These are phyloP conservation scores for Odontamblyopus lacepedii DNA, from an alignment of 2,797 vertebrate species.

Conservation along the genomic window DNA sequence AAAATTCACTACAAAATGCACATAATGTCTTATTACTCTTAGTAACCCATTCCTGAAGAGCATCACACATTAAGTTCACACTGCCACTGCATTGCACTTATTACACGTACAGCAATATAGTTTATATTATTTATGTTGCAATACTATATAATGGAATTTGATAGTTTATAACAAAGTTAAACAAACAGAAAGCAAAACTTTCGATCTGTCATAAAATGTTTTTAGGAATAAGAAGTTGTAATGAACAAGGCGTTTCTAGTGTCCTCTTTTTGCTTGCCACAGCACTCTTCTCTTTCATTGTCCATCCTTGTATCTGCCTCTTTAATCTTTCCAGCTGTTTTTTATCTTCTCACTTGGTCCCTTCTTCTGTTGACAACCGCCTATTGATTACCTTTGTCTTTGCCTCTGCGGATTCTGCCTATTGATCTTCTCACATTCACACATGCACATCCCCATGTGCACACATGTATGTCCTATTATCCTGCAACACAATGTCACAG, in stretches of 20 bases:
- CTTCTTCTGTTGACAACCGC: conserved; percentile 74
- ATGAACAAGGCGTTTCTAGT: conserved; percentile 11
- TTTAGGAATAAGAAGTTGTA: not conserved
- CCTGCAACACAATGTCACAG: not conserved
- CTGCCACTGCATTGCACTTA: not conserved
- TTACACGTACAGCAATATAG: too few species aligned
- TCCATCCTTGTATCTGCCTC: conserved; percentile 63
- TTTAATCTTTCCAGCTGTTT: conserved; percentile 70
- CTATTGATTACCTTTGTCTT: conserved; percentile 83
- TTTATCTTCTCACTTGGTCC: conserved; percentile 65
- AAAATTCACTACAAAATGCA: too few species aligned
- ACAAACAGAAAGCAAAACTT: not conserved
- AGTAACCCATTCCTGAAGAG: not conserved
- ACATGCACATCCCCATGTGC: conserved; percentile 22
- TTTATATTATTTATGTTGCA: too few species aligned
- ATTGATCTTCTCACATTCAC: conserved; percentile 75
- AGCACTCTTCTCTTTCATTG: conserved; percentile 57
- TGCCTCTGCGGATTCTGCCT: conserved; percentile 79
- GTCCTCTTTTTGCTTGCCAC: conserved; percentile 40
- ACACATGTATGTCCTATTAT: conserved; percentile 20
- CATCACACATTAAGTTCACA: not conserved
- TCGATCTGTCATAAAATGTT: not conserved
- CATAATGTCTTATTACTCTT: not conserved
- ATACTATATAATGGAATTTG: not conserved
- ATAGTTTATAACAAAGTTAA: not conserved